Evolutionary conservation across 2,113 vertebrate genomes (phyloP).

Genomic region (Centrocercus urophasianus): DNA sequence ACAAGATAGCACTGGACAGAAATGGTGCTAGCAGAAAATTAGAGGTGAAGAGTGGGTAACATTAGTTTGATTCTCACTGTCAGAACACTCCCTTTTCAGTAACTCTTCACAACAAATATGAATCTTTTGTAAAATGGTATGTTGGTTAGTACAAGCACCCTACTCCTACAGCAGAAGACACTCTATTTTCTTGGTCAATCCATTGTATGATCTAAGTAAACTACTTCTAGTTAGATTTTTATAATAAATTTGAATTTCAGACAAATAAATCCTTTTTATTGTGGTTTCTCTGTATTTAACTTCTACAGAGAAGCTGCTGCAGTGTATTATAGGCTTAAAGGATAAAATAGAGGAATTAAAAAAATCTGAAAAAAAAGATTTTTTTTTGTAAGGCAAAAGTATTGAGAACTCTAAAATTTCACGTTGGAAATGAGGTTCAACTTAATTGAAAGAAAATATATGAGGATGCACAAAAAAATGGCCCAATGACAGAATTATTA

Average conservation of each 20-base stretch:
- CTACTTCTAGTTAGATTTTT: neutral
- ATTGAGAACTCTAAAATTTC: neutral
- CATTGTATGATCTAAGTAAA: neutral
- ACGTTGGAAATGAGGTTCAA: neutral
- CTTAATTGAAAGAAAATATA: neutral
- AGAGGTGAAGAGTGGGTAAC: slow-evolving; percentile 20
- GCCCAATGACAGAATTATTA: neutral
- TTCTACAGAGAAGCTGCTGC: neutral
- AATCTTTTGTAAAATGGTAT: slow-evolving; percentile 3
- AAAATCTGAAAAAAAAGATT: neutral
- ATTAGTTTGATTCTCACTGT: slow-evolving; percentile 39
- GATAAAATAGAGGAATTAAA: neutral
- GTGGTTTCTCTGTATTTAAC: neutral
- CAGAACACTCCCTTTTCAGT: slow-evolving; percentile 44
- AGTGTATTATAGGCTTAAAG: neutral
- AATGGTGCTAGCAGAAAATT: slow-evolving; percentile 38
- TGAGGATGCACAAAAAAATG: neutral
- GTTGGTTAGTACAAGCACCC: neutral
- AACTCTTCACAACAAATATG: slow-evolving; percentile 34
- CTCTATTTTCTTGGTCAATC: slow-evolving; percentile 4
- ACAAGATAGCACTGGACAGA: slow-evolving; percentile 47
- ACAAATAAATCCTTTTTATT: neutral
- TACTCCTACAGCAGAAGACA: neutral
- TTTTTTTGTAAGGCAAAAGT: neutral
- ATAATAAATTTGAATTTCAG: neutral